A percentile compares a stretch with the other conserved stretches of the same genome.
These are phyloP conservation scores for Pegoplata infirma DNA, from an alignment of 2,888 invertebrate species.

Conservation along the genomic window DNA sequence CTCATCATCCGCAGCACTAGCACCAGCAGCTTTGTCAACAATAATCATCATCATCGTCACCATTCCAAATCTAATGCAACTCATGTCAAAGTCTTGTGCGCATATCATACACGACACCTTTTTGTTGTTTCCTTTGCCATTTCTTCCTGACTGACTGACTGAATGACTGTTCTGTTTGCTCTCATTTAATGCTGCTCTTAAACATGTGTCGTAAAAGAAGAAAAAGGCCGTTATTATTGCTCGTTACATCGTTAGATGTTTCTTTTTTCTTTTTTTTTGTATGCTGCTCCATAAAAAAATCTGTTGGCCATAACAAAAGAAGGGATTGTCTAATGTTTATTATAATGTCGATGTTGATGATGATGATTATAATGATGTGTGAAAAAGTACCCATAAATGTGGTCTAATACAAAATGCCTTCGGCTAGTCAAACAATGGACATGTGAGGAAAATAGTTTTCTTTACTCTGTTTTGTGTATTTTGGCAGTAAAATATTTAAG, in stretches of 20 bases:
- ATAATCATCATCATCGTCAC: slow-evolving; percentile 24
- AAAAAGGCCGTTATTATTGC: slow-evolving; percentile 5
- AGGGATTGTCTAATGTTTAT: slow-evolving; percentile 15
- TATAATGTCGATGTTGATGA: neutral
- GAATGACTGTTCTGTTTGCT: slow-evolving; percentile 5
- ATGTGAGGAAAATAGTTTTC: slow-evolving; percentile 1
- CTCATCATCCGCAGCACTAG: neutral
- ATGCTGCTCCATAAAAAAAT: slow-evolving; percentile 11
- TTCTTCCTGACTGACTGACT: neutral
- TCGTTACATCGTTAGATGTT: slow-evolving; percentile 19
- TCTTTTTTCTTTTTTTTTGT: too few species aligned
- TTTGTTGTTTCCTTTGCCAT: slow-evolving; percentile 7
- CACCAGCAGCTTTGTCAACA: slow-evolving; percentile 15
- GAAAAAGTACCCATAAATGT: slow-evolving; percentile 41
- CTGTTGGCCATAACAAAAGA: neutral
- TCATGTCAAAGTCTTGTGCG: slow-evolving; percentile 58
- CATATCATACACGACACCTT: slow-evolving; percentile 40
- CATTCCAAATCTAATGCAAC: slow-evolving; percentile 3
- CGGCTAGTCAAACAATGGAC: slow-evolving; percentile 23
- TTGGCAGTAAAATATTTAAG: slow-evolving; percentile 4
- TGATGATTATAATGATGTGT: slow-evolving; percentile 48
- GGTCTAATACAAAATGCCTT: slow-evolving; percentile 27
- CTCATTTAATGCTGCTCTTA: slow-evolving; percentile 9
- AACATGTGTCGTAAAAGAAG: slow-evolving; percentile 18
- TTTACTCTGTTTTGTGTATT: neutral